Percentiles rank a stretch among this genome's conserved stretches.
phyloP scores from a whole-genome alignment of 2,797 vertebrate species.

The Enteromius afrohamiltoni region DNA sequence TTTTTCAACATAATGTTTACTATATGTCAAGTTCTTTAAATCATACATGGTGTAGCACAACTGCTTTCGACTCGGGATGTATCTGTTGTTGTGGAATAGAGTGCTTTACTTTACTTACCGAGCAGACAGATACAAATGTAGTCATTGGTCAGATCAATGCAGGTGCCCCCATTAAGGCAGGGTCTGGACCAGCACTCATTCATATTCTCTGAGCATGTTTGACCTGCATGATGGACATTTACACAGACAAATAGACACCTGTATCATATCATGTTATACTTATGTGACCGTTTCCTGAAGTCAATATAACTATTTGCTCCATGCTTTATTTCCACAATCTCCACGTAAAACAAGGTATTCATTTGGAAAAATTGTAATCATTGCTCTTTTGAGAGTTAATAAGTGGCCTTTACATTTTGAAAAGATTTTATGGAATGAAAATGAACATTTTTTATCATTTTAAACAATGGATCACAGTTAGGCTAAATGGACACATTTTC shows the following conservation, averaged over 20 bases:
- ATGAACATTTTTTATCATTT: no score
- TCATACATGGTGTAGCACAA: not conserved
- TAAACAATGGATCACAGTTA: not conserved
- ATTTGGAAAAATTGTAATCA: not conserved
- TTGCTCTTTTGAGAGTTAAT: not conserved
- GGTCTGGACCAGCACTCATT: slow-evolving; percentile 76
- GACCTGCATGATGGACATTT: slow-evolving; percentile 70
- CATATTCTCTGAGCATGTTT: slow-evolving; percentile 73
- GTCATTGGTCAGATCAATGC: slow-evolving; percentile 75
- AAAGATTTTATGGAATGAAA: not conserved
- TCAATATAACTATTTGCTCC: not conserved
- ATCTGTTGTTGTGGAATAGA: slow-evolving; percentile 15
- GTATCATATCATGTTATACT: slow-evolving; percentile 35
- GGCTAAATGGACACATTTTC: not conserved
- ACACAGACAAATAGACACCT: slow-evolving; percentile 48
- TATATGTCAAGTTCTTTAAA: slow-evolving; percentile 18
- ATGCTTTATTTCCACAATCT: slow-evolving; percentile 5
- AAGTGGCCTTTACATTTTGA: not conserved
- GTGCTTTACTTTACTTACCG: slow-evolving; percentile 71
- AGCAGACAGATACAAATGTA: slow-evolving; percentile 80
- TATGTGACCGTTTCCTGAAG: not conserved
- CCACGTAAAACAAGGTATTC: not conserved
- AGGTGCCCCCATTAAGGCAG: slow-evolving; percentile 81
- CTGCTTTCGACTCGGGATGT: not conserved
- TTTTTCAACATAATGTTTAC: slow-evolving; percentile 30